A percentile compares a stretch with the other conserved stretches of the same genome.
These are phyloP conservation scores for Oppia nitens DNA, from an alignment of 1,140 invertebrate species.

Conservation along the genomic window DNA sequence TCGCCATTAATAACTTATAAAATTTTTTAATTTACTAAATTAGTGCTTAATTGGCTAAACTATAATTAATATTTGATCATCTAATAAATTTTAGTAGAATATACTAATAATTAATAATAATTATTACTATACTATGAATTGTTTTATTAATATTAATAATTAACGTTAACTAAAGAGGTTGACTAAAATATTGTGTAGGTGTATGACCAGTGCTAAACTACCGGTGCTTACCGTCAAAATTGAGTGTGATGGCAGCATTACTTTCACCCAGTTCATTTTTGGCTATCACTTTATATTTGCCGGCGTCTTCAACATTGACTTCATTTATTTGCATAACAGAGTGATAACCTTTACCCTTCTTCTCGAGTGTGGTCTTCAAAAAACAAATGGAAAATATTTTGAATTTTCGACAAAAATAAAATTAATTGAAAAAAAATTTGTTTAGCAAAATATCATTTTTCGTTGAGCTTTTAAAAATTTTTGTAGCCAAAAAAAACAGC, in stretches of 20 bases:
- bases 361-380: neutral
- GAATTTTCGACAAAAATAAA: too few relatives aligned
- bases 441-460: too few relatives aligned
- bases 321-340: constrained; percentile 73
- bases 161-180: neutral
- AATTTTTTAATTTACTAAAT: too few relatives aligned
- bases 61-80: too few relatives aligned
- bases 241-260: constrained; percentile 85
- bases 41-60: too few relatives aligned
- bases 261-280: constrained; percentile 91
- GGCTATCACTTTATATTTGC: constrained; percentile 88
- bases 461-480: too few relatives aligned
- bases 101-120: neutral
- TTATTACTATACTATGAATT: neutral
- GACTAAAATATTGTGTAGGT: neutral
- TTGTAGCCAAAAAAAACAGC: too few relatives aligned
- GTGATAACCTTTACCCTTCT: constrained; percentile 63
- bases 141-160: neutral
- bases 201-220: too few relatives aligned
- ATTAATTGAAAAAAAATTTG: too few relatives aligned
- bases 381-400: too few relatives aligned
- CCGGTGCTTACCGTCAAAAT: constrained; percentile 84
- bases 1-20: neutral
- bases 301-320: constrained; percentile 88
- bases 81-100: neutral